Percentiles rank a stretch among this genome's conserved stretches.
These are phyloP conservation scores for Pelecanoides urinatrix DNA, from an alignment of 2,113 vertebrate species.

Conservation along the genomic window DNA sequence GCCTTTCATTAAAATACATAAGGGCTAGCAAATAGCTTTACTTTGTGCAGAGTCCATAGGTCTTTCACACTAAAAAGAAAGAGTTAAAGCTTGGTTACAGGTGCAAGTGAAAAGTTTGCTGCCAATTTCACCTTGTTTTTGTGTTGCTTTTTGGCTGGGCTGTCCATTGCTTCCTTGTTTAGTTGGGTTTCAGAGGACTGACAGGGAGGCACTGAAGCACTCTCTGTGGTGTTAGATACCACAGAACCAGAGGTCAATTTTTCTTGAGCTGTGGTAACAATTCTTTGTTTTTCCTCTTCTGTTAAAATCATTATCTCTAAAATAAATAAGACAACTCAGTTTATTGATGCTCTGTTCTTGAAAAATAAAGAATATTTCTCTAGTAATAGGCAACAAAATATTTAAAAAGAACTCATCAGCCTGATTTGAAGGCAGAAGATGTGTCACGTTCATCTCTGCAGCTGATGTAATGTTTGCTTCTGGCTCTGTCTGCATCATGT, in stretches of 20 bases:
- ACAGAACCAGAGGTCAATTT: neutral
- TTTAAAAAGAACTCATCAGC: neutral
- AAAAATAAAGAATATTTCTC: neutral
- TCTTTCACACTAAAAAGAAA: conserved; percentile 43
- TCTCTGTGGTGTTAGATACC: neutral
- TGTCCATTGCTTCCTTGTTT: conserved; percentile 74
- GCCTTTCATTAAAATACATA: conserved; percentile 53
- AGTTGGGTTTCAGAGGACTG: conserved; percentile 38
- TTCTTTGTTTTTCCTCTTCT: conserved; percentile 62
- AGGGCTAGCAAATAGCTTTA: conserved; percentile 50
- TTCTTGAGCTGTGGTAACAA: conserved; percentile 18
- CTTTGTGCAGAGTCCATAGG: conserved; percentile 67
- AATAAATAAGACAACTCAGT: neutral
- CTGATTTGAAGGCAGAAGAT: neutral
- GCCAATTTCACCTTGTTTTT: conserved; percentile 91
- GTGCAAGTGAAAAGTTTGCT: conserved; percentile 92
- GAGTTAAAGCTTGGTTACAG: conserved; percentile 81
- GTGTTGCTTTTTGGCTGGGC: conserved; percentile 84
- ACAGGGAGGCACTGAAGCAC: conserved; percentile 3
- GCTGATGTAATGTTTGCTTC: neutral
- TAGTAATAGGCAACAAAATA: neutral
- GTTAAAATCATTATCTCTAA: conserved; percentile 71
- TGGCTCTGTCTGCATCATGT: neutral
- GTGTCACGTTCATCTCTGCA: neutral
- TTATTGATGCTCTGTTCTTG: neutral